A percentile compares a stretch with the other conserved stretches of the same genome.
These are phyloP conservation scores for Zosterops lateralis DNA, from an alignment of 2,113 vertebrate species.

Conservation along the genomic window DNA sequence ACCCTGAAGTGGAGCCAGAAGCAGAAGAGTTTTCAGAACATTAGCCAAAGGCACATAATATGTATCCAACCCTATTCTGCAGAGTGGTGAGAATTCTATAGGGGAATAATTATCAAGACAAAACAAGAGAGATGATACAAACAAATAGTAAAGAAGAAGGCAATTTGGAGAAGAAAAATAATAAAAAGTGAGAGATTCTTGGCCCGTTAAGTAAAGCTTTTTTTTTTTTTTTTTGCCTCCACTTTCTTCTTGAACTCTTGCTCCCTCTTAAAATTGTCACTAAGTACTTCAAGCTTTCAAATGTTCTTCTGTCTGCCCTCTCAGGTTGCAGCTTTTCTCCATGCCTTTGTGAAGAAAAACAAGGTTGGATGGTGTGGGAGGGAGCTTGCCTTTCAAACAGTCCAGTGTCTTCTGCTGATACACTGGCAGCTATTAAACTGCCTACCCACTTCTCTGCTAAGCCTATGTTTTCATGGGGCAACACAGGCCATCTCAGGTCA, in stretches of 20 bases:
- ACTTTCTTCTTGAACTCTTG: neutral
- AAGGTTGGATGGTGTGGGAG: slow-evolving; percentile 2
- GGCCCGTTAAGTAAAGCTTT: neutral
- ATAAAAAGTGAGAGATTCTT: neutral
- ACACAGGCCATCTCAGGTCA: slow-evolving; percentile 6
- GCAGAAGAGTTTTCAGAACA: neutral
- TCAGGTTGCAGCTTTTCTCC: slow-evolving; percentile 12
- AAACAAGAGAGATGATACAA: neutral
- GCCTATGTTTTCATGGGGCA: slow-evolving; percentile 9
- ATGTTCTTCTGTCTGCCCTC: neutral
- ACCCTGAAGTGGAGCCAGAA: neutral
- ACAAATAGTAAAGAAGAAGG: neutral
- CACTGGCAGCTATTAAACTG: neutral
- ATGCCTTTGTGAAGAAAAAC: slow-evolving; percentile 25
- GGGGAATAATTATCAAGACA: neutral
- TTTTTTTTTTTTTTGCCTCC: neutral
- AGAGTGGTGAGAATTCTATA: neutral
- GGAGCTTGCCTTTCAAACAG: neutral
- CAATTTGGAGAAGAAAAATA: neutral
- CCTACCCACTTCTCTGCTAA: neutral
- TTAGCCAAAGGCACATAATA: neutral
- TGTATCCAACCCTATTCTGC: neutral
- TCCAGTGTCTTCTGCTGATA: neutral
- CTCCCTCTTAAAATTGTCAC: neutral
- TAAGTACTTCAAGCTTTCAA: neutral